A percentile compares a stretch with the other conserved stretches of the same genome.
phyloP scores from a whole-genome alignment of 2,113 vertebrate genomes.

The Aythya baeri region DNA sequence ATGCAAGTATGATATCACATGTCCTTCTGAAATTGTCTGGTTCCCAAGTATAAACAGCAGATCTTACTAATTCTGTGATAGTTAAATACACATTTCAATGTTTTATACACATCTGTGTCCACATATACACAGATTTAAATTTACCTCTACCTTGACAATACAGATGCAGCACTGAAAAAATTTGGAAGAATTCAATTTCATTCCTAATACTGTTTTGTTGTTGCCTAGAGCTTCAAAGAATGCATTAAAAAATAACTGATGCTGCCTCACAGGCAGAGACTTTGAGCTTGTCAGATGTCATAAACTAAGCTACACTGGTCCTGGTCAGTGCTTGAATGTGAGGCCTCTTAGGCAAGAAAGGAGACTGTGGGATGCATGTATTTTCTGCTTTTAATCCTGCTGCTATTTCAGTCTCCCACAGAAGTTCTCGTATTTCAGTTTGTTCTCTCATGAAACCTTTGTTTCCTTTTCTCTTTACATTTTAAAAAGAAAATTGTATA shows the following conservation, averaged over 20 bases:
- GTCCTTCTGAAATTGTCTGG: background rate
- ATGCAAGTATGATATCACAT: background rate
- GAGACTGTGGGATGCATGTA: background rate
- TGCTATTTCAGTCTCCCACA: slow-evolving; percentile 21
- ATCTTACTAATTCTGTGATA: background rate
- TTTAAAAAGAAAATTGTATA: slow-evolving; percentile 25
- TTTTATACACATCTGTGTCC: background rate
- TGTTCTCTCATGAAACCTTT: slow-evolving; percentile 25
- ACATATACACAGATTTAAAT: background rate
- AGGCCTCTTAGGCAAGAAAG: slow-evolving; percentile 31
- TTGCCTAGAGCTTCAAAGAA: background rate
- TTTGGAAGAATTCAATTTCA: background rate
- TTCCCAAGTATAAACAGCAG: background rate
- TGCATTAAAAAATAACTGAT: background rate
- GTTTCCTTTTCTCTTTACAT: slow-evolving; percentile 8
- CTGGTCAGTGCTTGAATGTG: background rate
- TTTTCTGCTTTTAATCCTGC: slow-evolving; percentile 30
- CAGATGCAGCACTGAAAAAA: background rate
- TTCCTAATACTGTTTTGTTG: background rate
- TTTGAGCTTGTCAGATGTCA: slow-evolving; percentile 19
- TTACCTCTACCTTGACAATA: background rate
- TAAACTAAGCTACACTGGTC: slow-evolving; percentile 5
- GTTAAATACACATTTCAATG: background rate
- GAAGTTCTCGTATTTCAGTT: slow-evolving; percentile 36
- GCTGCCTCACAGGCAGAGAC: background rate